phyloP scores from a whole-genome alignment of 1,140 invertebrate species.

The Panagrolaimus sp. region DNA sequence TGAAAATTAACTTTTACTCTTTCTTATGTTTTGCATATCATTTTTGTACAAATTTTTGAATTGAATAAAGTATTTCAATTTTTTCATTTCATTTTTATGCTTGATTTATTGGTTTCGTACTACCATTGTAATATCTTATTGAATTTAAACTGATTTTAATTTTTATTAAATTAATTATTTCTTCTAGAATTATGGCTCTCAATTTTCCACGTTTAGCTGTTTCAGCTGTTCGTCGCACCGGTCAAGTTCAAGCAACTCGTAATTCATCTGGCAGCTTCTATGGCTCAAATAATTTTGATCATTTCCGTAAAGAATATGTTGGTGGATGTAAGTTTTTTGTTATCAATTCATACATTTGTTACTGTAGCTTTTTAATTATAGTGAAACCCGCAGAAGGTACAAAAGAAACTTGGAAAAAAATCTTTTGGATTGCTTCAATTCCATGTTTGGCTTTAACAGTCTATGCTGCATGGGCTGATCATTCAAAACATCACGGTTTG shows the following conservation, averaged over 20 bases:
- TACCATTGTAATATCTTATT: not conserved
- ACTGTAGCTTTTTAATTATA: too few relatives aligned
- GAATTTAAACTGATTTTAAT: not conserved
- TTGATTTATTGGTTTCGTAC: not conserved
- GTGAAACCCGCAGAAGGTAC: conserved; percentile 13
- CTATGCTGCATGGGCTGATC: conserved; percentile 28
- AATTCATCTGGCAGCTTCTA: conserved; percentile 28
- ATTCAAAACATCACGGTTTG: conserved; percentile 21
- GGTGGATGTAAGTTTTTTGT: not conserved
- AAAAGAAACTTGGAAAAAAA: conserved; percentile 36
- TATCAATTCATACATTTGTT: conserved; percentile 17
- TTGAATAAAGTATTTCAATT: not conserved
- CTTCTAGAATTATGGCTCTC: not conserved
- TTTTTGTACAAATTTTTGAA: conserved; percentile 5
- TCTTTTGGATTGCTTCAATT: conserved; percentile 26
- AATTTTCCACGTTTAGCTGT: not conserved
- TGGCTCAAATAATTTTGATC: conserved; percentile 31
- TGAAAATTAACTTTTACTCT: not conserved
- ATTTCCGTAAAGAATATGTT: conserved; percentile 15
- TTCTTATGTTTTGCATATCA: conserved; percentile 13
- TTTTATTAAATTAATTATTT: not conserved
- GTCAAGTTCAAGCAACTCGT: conserved; percentile 19
- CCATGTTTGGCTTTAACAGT: conserved; percentile 27
- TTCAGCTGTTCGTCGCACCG: not conserved
- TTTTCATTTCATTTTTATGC: not conserved